Evolutionary conservation across 2,888 invertebrate genomes (phyloP), one percentile per base, ranked within the genome.

Genomic region (Lithophane ornitopus): DNA sequence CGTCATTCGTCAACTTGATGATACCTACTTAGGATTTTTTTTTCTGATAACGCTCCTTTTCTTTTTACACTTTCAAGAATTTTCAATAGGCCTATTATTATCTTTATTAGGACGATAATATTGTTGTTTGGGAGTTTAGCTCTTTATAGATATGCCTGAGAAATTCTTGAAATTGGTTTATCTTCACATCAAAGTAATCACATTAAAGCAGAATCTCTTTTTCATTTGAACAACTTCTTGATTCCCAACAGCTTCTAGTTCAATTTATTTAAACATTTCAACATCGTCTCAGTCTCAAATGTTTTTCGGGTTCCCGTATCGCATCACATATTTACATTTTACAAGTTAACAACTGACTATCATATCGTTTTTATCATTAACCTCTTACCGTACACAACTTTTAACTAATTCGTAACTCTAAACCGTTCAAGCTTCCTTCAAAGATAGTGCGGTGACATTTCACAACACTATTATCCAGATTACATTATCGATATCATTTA

Each of bases 391-490:
- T 74, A 78, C 44, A 76, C 78, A 65, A 77, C 61, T 82, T 82
- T 82, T 84, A 74, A 78, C 76, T 68, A 85, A 86, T 87, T 84
- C 82, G 81, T 77, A 80, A 84, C 71, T 74, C 66, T 61, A 86
- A 80, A 83, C 84, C 77, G 58, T 66, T 44, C 65, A 67, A 76
- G 78, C 84, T 87, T 84, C 84, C 88, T 85, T 74, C 70, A 76
- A 71, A 82, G 87, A 88, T 88, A 89, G 85, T 84, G 84, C 70
- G 52, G 77, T 71, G 85, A 87, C 85, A 89, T 90, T 87, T 88
- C 88, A 85, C 85, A 85, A 89, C 83, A 84, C 75, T 79, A 84
- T 82, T 84, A 87, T 87, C 85, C 75, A 85, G 85, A 89, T 88
- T 78, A 85, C 82, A 85, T 80, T 83, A 85, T 88, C 84, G 85